Base-by-base conservation (phyloP, 2,888 invertebrate genomes). In the Thereva unica region DNA sequence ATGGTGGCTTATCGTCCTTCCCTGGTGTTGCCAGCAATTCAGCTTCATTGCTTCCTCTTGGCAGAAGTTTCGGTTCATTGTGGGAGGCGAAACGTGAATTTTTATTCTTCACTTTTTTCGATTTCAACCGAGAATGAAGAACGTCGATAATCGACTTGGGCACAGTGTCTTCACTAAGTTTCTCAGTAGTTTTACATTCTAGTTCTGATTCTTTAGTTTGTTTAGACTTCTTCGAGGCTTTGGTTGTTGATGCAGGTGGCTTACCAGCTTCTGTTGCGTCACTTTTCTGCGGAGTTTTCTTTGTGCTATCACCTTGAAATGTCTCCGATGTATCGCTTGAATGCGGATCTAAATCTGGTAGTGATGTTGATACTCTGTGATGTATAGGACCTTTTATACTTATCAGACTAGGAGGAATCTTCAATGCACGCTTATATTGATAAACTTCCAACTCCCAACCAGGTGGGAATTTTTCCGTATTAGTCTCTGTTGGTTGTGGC, bases 401-500 rank as follows among this genome's bases (percentile, higher is more conserved):
- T 72, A 93, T 93, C 59, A 93, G 83, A 72, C 89, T 86, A 42
- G 89, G 85, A 1, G 93, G 93, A 86, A 93, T 91, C 73, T 93
- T 86, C 12, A 93, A 80, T 0, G 92, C 90, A 72, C 90, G 85
- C 77, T 93, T 93, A 75, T 89, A 93, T 73, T 87, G 88, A 75
- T 90, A 92, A 12, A 93, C 85, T 75, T 92, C 92, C 76, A 92
- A 12, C 80, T 91, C 91, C 91, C 91, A 92, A 0, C 91, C 90
- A 0, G 91, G 90, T 72, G 87, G 85, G 74, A 90, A 90, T 75
- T 88, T 87, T 49, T 87, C 87, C 88, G 87, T 4, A 89, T 89
- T 75, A 87, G 88, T 41, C 84, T 82, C n/a, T 87, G 40, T 10
- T n/a, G 40, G 12, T 54, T 64, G 54, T 6, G 42, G 2, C 23